Base-by-base conservation (phyloP, 2,888 invertebrate genomes). In the Patella pellucida region DNA sequence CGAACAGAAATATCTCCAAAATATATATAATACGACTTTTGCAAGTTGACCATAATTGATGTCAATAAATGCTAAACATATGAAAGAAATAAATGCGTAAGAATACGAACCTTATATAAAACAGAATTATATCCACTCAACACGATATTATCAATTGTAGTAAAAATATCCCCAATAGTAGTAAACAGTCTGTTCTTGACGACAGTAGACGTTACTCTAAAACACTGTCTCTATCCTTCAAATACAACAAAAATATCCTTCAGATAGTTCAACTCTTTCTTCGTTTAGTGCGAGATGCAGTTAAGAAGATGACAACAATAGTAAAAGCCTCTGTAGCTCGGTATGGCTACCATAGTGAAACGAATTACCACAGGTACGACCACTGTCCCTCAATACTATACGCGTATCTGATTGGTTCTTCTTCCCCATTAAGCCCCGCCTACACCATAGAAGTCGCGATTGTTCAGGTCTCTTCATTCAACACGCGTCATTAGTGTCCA, bases 271-370 rank as follows among this genome's bases (percentile, higher is more conserved):
- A 62, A 62, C 62, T 23, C 19, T 41, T 62, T 62, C 62, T 23
- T 62, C 62, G 23, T 62, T 62, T 62, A 19, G 19, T 62, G 23
- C 19, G 62, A 62, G 62, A 62, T 23, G 23, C 62, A 23, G 23
- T 23, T 62, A 62, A 62, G 62, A 62, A 62, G 23, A 62, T 62
- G 62, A 62, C 62, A 62, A 62, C 23, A 62, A 62, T 62, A 62
- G 62, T 62, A 62, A 62, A 62, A 62, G 23, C 62, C 62, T 23
- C 62, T 23, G 62, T 23, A 62, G 62, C 62, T 23, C 62, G 62
- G 41, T 41, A 41, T 41, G 41, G 7, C 41, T 41, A 41, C 41
- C 41, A 41, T 62, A 19, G 62, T 62, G 19, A 23, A 62, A 23
- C 23, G 62, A 62, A 23, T 62, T 23, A 62, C 11, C 62, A 62